Conservation (phyloP, 1,140 invertebrate species). For the Papilio glaucus region DNA sequence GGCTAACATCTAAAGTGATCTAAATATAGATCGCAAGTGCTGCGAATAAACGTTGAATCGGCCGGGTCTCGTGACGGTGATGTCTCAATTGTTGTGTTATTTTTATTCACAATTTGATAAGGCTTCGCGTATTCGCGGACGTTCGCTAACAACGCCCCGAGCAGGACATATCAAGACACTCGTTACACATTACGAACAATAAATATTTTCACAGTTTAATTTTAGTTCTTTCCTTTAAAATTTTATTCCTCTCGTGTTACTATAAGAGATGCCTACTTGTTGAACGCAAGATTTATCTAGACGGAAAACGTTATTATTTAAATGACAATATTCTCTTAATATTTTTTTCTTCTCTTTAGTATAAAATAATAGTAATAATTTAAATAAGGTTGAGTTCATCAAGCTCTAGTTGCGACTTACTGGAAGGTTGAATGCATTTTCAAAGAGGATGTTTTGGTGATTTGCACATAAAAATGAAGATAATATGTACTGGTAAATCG, state of each 20-base stretch:
- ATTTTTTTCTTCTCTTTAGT: too few relatives aligned
- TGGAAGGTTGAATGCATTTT: too few relatives aligned
- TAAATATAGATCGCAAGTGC: conserved; percentile 66
- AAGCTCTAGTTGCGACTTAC: too few relatives aligned
- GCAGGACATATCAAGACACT: conserved; percentile 18
- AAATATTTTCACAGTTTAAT: conserved; percentile 5
- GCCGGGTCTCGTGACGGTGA: conserved; percentile 60
- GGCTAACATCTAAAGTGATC: conserved; percentile 65
- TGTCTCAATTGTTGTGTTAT: conserved; percentile 60
- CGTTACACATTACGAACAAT: neutral
- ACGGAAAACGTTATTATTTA: neutral
- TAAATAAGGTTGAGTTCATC: too few relatives aligned
- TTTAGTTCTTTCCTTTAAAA: neutral
- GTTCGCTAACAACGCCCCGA: neutral
- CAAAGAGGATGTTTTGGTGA: too few relatives aligned
- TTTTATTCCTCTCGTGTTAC: neutral
- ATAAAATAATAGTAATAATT: too few relatives aligned
- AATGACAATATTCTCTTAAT: neutral
- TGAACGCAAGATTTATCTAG: neutral
- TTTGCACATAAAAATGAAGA: too few relatives aligned
- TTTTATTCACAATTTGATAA: conserved; percentile 51
- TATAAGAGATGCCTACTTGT: neutral
- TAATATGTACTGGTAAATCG: too few relatives aligned
- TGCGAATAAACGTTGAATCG: conserved; percentile 66
- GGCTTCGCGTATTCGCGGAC: conserved; percentile 26